Evolutionary conservation across 53 echinoderm and acorn worm genomes (phyloP).

Genomic region (Paelopatides confundens): DNA sequence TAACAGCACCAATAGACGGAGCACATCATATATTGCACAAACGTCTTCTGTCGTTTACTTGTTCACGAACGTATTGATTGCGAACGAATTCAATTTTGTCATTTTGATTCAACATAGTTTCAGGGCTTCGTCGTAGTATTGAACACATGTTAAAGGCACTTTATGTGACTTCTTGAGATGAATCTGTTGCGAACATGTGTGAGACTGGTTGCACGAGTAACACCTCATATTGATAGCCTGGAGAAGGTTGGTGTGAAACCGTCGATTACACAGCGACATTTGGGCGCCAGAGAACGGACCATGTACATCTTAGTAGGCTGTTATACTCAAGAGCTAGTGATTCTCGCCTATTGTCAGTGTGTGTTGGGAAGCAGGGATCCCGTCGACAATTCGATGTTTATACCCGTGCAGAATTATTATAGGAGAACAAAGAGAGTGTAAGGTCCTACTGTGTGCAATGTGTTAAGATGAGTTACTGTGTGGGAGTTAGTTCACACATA

Average conservation of each 20-base stretch:
- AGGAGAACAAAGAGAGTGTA: not conserved
- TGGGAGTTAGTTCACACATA: not conserved
- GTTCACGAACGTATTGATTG: too few species aligned
- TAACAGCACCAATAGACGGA: too few species aligned
- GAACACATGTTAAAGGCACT: conserved; percentile 3
- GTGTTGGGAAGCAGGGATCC: conserved; percentile 9
- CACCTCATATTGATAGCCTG: conserved; percentile 33
- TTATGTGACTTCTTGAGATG: not conserved
- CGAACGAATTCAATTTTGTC: not conserved
- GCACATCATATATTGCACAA: too few species aligned
- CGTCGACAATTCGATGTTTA: conserved; percentile 6
- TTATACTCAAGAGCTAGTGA: conserved; percentile 6
- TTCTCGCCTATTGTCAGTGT: conserved; percentile 35
- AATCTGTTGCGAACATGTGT: conserved; percentile 23
- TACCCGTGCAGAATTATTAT: not conserved
- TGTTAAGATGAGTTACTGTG: conserved; percentile 16
- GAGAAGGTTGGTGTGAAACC: conserved; percentile 41
- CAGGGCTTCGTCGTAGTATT: not conserved
- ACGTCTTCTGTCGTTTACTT: too few species aligned
- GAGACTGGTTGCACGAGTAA: not conserved
- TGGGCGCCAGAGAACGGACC: conserved; percentile 18
- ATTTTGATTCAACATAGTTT: not conserved
- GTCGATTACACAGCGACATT: conserved; percentile 26
- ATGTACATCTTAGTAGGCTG: not conserved
- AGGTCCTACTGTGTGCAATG: conserved; percentile 6